Conservation (phyloP, 2,797 vertebrate species). For the Rousettus madagascariensis region DNA sequence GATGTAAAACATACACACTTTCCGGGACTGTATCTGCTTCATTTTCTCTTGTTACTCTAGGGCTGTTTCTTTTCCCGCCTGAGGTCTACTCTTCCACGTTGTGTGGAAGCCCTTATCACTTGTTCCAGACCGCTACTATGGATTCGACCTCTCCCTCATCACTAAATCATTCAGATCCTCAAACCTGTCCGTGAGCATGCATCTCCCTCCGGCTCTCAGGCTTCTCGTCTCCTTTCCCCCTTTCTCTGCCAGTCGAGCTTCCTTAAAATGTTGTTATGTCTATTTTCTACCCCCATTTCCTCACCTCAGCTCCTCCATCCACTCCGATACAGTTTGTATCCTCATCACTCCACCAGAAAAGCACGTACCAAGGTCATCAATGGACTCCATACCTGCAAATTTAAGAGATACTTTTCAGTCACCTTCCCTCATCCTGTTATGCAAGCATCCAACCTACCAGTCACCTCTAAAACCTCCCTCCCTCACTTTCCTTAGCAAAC, state of each 20-base stretch:
- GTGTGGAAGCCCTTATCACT: not conserved
- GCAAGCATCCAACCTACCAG: not conserved
- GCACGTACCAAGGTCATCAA: not conserved
- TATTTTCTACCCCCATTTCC: not conserved
- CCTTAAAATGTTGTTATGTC: not conserved
- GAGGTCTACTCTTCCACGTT: not conserved
- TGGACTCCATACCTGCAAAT: not conserved
- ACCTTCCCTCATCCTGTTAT: not conserved
- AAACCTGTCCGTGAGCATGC: not conserved
- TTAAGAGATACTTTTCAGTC: not conserved
- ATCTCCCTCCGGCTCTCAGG: not conserved
- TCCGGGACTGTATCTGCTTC: too few species aligned
- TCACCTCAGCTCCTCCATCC: not conserved
- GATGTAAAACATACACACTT: not conserved
- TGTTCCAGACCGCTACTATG: not conserved
- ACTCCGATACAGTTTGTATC: not conserved
- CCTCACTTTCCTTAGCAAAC: not conserved
- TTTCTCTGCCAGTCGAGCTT: not conserved
- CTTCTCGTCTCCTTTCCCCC: not conserved
- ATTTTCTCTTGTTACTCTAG: not conserved
- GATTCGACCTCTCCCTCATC: not conserved
- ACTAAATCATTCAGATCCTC: not conserved
- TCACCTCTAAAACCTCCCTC: not conserved
- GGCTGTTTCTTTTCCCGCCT: not conserved
- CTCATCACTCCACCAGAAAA: not conserved